These are phyloP conservation scores for Allophyes oxyacanthae DNA, from an alignment of 2,888 invertebrate genomes.

Conservation along the genomic window DNA sequence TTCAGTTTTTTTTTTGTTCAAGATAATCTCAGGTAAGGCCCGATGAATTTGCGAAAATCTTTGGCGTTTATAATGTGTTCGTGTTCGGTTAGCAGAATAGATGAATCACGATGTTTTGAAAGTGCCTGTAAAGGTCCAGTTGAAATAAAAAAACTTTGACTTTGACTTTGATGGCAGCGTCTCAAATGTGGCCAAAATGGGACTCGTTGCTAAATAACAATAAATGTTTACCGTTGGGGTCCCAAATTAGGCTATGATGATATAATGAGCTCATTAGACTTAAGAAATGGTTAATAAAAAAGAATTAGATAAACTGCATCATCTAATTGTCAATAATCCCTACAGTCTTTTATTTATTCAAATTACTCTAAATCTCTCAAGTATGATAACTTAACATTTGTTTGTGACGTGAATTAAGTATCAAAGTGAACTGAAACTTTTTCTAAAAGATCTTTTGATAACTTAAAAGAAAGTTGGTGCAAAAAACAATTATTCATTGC, in stretches of 20 bases:
- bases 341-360: constrained; percentile 2
- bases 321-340: too few species aligned
- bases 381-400: constrained; percentile 17
- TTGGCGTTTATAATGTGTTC: constrained; percentile 15
- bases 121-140: too few species aligned
- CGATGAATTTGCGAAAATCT: constrained; percentile 27
- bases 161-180: too few species aligned
- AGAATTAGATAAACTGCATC: too few species aligned
- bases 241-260: too few species aligned
- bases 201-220: too few species aligned
- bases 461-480: constrained; percentile 12
- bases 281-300: too few species aligned
- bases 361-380: not conserved
- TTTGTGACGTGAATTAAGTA: constrained; percentile 20
- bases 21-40: constrained; percentile 46
- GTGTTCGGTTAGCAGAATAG: not conserved
- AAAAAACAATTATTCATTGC: constrained; percentile 12
- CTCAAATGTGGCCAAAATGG: too few species aligned
- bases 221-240: too few species aligned
- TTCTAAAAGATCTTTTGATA: constrained; percentile 20
- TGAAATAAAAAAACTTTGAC: too few species aligned
- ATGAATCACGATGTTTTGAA: too few species aligned
- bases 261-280: too few species aligned
- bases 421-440: constrained; percentile 14
- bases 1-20: constrained; percentile 37